Percentiles rank a stretch among this genome's conserved stretches.
These are phyloP conservation scores for Gymnothorax reevesii DNA, from an alignment of 2,797 vertebrate genomes.

Conservation along the genomic window DNA sequence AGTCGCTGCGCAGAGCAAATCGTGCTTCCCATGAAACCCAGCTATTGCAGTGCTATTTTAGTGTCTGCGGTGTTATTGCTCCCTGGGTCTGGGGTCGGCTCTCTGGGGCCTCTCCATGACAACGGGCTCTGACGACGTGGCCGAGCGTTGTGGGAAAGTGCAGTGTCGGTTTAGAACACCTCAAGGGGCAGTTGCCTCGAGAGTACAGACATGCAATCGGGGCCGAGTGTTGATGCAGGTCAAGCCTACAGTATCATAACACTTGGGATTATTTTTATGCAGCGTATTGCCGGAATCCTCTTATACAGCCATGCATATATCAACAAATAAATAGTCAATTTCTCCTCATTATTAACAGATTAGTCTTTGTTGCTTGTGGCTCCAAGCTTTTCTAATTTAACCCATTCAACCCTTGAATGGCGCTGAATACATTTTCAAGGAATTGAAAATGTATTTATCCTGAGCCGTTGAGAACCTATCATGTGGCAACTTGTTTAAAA, in stretches of 20 bases:
- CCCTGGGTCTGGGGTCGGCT: neutral
- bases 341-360: neutral
- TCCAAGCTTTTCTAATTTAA: neutral
- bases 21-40: neutral
- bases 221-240: neutral
- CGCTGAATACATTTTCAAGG: too few relatives aligned
- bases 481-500: too few relatives aligned
- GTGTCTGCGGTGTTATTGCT: conserved; percentile 3
- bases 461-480: too few relatives aligned
- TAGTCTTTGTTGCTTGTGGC: neutral
- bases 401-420: too few relatives aligned
- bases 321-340: neutral
- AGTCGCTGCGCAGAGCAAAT: neutral
- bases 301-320: neutral
- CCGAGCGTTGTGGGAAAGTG: neutral
- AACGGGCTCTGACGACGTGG: neutral
- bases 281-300: neutral
- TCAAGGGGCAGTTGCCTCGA: neutral
- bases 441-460: too few relatives aligned
- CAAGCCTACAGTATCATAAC: neutral
- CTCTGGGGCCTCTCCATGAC: neutral
- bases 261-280: neutral
- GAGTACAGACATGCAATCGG: neutral
- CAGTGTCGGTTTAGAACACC: too few relatives aligned
- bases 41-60: conserved; percentile 4